A percentile compares a stretch with the other conserved stretches of the same genome.
phyloP scores from a whole-genome alignment of 2,888 invertebrate species.

The Horisme vitalbata region DNA sequence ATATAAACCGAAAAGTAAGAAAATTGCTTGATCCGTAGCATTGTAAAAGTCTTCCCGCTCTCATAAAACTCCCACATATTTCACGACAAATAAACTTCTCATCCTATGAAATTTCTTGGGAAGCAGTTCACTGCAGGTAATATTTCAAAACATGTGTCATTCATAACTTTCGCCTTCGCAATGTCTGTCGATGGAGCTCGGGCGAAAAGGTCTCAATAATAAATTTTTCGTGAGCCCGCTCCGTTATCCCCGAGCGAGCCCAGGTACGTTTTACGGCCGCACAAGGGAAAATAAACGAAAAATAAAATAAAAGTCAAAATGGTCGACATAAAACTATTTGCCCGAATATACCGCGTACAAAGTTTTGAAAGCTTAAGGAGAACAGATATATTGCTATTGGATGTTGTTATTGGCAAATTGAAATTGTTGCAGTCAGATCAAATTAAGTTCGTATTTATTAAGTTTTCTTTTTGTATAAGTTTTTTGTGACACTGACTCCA shows the following conservation, averaged over 20 bases:
- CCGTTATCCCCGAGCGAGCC: slow-evolving; percentile 77
- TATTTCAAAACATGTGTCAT: slow-evolving; percentile 84
- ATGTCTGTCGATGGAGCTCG: slow-evolving; percentile 81
- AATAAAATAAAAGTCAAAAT: slow-evolving; percentile 83
- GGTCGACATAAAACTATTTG: slow-evolving; percentile 80
- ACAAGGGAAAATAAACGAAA: slow-evolving; percentile 82
- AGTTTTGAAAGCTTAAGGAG: slow-evolving; percentile 59
- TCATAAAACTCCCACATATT: slow-evolving; percentile 81
- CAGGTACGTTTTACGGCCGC: slow-evolving; percentile 82
- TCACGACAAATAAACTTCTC: slow-evolving; percentile 82
- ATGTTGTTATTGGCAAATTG: slow-evolving; percentile 42
- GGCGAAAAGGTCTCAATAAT: slow-evolving; percentile 82
- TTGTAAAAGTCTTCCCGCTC: slow-evolving; percentile 71
- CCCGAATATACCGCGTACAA: slow-evolving; percentile 63
- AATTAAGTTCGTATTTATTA: too few species aligned
- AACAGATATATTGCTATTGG: slow-evolving; percentile 41
- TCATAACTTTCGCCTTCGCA: slow-evolving; percentile 82
- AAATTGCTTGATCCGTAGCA: slow-evolving; percentile 75
- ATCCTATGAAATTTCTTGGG: slow-evolving; percentile 74
- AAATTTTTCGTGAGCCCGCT: slow-evolving; percentile 80
- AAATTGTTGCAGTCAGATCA: too few species aligned
- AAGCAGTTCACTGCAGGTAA: slow-evolving; percentile 79
- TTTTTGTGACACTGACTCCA: too few species aligned
- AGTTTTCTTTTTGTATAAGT: too few species aligned
- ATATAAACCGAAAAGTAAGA: slow-evolving; percentile 65